A percentile compares a stretch with the other conserved stretches of the same genome.
Conservation (phyloP, 1,140 invertebrate genomes). For the Penaeus chinensis region DNA sequence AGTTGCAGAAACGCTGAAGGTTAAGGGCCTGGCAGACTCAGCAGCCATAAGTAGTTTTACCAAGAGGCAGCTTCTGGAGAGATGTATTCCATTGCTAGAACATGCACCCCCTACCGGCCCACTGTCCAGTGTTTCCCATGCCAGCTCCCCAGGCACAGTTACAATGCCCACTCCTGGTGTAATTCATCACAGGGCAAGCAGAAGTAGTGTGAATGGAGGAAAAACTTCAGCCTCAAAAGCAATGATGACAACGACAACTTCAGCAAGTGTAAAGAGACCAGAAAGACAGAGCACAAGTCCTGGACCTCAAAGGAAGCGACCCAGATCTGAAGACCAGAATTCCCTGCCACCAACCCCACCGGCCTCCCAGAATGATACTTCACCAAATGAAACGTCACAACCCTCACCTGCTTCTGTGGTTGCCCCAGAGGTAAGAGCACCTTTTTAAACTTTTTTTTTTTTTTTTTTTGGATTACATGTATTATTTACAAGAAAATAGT, state of each 20-base stretch:
- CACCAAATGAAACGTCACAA: slow-evolving; percentile 39
- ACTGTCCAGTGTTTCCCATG: neutral
- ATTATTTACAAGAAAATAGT: neutral
- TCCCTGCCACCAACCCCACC: slow-evolving; percentile 27
- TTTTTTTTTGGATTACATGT: neutral
- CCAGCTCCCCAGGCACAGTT: slow-evolving; percentile 19
- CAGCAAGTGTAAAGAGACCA: slow-evolving; percentile 2
- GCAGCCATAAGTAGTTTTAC: slow-evolving; percentile 45
- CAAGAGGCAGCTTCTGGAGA: slow-evolving; percentile 29
- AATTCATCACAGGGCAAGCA: slow-evolving; percentile 28
- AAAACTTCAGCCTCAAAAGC: slow-evolving; percentile 4
- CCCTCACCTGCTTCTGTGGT: slow-evolving; percentile 43
- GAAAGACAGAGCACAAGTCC: slow-evolving; percentile 22
- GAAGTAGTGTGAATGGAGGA: neutral
- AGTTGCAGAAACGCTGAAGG: slow-evolving; percentile 83
- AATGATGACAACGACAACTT: slow-evolving; percentile 19
- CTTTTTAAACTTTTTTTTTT: neutral
- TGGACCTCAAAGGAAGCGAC: slow-evolving; percentile 42
- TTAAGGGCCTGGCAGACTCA: slow-evolving; percentile 82
- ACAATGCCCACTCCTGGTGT: slow-evolving; percentile 35
- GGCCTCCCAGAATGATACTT: slow-evolving; percentile 30
- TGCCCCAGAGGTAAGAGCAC: slow-evolving; percentile 32
- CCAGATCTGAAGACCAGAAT: slow-evolving; percentile 29
- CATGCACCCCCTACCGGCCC: slow-evolving; percentile 26
- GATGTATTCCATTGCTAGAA: slow-evolving; percentile 41